phyloP scores from a whole-genome alignment of 2,113 vertebrate genomes.

The Myotis davidii region DNA sequence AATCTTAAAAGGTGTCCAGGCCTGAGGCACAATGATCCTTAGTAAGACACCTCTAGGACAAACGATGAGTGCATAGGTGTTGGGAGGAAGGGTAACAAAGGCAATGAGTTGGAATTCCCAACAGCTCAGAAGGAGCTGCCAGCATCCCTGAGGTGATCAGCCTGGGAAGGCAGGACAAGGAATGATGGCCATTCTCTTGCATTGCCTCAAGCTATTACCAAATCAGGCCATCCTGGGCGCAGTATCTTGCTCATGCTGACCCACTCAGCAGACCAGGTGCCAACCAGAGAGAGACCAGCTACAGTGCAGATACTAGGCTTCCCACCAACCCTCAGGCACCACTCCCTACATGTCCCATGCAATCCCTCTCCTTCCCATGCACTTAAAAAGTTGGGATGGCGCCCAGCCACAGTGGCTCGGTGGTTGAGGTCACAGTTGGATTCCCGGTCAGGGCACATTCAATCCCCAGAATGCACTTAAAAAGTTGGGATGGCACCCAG shows the following conservation, averaged over 20 bases:
- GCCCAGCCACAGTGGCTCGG: too few species aligned
- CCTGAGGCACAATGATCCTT: background rate
- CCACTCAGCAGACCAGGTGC: background rate
- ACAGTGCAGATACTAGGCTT: background rate
- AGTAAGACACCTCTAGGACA: background rate
- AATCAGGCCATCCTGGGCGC: background rate
- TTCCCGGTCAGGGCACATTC: too few species aligned
- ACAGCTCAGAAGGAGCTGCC: background rate
- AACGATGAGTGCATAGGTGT: background rate
- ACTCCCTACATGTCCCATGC: background rate
- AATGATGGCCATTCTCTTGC: background rate
- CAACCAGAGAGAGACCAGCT: background rate
- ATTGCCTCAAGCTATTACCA: background rate
- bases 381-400: background rate
- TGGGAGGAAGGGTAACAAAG: background rate
- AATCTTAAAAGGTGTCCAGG: background rate
- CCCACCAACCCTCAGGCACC: background rate
- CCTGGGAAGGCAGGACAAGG: background rate
- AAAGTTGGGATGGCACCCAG: background rate
- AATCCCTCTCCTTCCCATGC: background rate
- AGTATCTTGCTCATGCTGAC: background rate
- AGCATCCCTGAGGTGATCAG: background rate
- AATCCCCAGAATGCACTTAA: too few species aligned
- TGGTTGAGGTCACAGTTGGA: too few species aligned
- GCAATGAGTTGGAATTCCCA: background rate